A percentile compares a stretch with the other conserved stretches of the same genome.
These are phyloP conservation scores for Pongo abelii DNA, from an alignment of 2,113 vertebrate species.

Conservation along the genomic window DNA sequence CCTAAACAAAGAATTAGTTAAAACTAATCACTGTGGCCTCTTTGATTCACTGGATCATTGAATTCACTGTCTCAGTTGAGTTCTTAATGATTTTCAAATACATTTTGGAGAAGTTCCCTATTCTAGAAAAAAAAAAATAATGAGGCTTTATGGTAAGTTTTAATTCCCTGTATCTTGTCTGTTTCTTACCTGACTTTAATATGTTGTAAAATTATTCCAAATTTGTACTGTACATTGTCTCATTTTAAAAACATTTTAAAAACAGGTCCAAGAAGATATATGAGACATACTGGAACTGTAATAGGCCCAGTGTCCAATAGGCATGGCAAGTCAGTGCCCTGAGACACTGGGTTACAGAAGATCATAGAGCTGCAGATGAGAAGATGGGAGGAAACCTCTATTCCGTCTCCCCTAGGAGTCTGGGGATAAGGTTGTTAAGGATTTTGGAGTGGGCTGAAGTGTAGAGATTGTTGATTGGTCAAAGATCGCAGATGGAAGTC, in stretches of 20 bases:
- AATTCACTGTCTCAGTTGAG: constrained; percentile 45
- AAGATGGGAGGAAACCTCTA: too few relatives aligned
- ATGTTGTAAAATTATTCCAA: constrained; percentile 1
- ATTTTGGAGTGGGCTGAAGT: too few relatives aligned
- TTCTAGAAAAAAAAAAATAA: not conserved
- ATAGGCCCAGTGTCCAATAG: too few relatives aligned
- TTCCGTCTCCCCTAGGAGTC: too few relatives aligned
- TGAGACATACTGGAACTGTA: not conserved
- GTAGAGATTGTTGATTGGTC: too few relatives aligned
- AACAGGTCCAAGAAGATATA: not conserved
- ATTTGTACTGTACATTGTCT: not conserved
- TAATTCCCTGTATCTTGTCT: not conserved
- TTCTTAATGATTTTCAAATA: constrained; percentile 54
- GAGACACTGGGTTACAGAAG: too few relatives aligned
- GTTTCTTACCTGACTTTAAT: not conserved
- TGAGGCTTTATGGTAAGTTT: not conserved
- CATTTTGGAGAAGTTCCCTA: constrained; percentile 54
- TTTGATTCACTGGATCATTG: constrained; percentile 62
- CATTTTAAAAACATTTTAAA: constrained; percentile 37
- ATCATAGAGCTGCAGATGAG: too few relatives aligned
- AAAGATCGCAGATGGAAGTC: too few relatives aligned
- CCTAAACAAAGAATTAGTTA: constrained; percentile 63
- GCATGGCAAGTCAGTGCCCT: too few relatives aligned
- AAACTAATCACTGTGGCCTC: constrained; percentile 30
- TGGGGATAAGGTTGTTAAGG: too few relatives aligned